Evolutionary conservation across 2,797 vertebrate genomes (phyloP), one percentile per base, ranked within the genome.

Genomic region (Xenentodon cancila): DNA sequence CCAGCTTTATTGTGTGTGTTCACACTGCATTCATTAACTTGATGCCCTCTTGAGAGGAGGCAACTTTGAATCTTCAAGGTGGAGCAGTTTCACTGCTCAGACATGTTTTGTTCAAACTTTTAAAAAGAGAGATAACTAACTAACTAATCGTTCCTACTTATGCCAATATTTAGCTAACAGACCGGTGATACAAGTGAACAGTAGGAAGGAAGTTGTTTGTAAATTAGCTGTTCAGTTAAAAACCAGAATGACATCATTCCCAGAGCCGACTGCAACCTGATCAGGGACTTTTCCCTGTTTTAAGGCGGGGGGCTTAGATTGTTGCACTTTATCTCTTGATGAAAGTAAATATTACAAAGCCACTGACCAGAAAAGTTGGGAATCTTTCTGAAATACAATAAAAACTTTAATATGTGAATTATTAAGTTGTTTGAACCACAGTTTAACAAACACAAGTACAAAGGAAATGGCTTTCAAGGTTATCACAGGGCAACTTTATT

Each of bases 41-140:
- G 18, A 50, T 30, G 15, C 34, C 58, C 22, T 47, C 17, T 45
- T 47, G 43, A 58, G 13, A 73, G 55, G 13, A 17, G 18, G 42
- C 7, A 63, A 47, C 11, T 68, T 9, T 61, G 42, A 59, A 22
- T 22, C n/a, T 44, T 15, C 6, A 17, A 57, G 37, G 49, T 37
- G 13, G 51, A 51, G 64, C 32, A 18, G 67, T 64, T 45, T 62
- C 62, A 84, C 84, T 0, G 47, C 79, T 68, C 62, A 45, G 69
- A 78, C 83, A 61, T 81, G 84, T 85, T 89, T 34, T 34, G 9
- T 8, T 7, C 32, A 34, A 34, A 34, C 8, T 4, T 34, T 11
- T 7, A 32, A 32, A 32, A 32, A 9, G 30, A 32, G 30, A 37
- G 34, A 37, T 37, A 37, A 37, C 34, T 32, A 32, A 32, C 30